phyloP scores from a whole-genome alignment of 1,140 invertebrate species.

The Leguminivora glycinivorella region DNA sequence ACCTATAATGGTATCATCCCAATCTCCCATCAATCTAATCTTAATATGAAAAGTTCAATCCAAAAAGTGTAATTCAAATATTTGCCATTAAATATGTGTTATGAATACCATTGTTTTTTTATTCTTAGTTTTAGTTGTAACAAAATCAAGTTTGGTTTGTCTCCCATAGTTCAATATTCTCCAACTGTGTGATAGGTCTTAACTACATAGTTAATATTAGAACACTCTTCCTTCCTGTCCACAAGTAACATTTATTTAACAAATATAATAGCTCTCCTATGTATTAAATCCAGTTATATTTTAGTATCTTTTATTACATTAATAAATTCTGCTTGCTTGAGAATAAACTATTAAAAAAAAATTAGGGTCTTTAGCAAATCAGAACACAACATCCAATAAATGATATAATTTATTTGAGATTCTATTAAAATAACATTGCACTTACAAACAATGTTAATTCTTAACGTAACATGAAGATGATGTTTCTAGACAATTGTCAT shows the following conservation, averaged over 20 bases:
- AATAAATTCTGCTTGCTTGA: too few relatives aligned
- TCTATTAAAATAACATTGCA: not conserved
- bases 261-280: too few relatives aligned
- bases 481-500: constrained; percentile 78
- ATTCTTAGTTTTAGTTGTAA: not conserved
- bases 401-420: constrained; percentile 23
- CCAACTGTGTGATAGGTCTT: too few relatives aligned
- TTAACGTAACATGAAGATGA: constrained; percentile 47
- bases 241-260: too few relatives aligned
- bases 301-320: too few relatives aligned
- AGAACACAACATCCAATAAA: not conserved
- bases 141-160: too few relatives aligned
- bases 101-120: not conserved
- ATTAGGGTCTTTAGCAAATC: not conserved
- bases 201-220: too few relatives aligned
- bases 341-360: not conserved
- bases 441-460: not conserved
- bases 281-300: too few relatives aligned
- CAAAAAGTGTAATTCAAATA: not conserved
- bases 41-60: not conserved
- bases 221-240: too few relatives aligned
- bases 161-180: too few relatives aligned
- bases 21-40: not conserved
- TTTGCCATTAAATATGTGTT: constrained; percentile 16
- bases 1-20: constrained; percentile 17